Evolutionary conservation across 2,113 vertebrate genomes (phyloP).

Genomic region (Pomatostomus ruficeps): DNA sequence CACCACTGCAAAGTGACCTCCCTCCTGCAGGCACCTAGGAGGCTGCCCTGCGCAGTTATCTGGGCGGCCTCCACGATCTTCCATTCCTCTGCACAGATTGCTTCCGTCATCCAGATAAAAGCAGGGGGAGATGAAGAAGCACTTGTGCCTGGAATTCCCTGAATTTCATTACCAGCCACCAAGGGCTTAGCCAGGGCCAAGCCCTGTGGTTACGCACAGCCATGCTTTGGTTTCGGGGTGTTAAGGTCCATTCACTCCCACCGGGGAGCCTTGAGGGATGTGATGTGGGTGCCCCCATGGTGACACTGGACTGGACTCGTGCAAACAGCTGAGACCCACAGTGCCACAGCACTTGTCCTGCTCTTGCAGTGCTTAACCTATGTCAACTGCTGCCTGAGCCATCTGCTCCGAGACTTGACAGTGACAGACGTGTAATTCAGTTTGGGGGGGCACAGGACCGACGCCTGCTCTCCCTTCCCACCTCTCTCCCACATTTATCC

Average conservation of each 20-base stretch:
- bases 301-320: not conserved
- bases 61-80: not conserved
- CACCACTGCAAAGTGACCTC: not conserved
- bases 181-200: not conserved
- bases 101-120: not conserved
- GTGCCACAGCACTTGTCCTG: not conserved
- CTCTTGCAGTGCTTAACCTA: conserved; percentile 5
- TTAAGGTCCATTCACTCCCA: not conserved
- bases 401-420: not conserved
- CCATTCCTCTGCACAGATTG: not conserved
- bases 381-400: not conserved
- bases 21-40: not conserved
- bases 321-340: not conserved
- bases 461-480: not conserved
- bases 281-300: rapidly evolving
- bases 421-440: rapidly evolving
- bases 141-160: not conserved
- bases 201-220: not conserved
- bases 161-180: not conserved
- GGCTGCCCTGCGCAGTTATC: not conserved
- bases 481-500: not conserved
- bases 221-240: not conserved
- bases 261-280: rapidly evolving
- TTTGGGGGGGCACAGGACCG: not conserved
- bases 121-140: not conserved